Evolutionary conservation across 2,797 vertebrate genomes (phyloP), one percentile per base, ranked within the genome.

Genomic region (Oophaga sylvatica): DNA sequence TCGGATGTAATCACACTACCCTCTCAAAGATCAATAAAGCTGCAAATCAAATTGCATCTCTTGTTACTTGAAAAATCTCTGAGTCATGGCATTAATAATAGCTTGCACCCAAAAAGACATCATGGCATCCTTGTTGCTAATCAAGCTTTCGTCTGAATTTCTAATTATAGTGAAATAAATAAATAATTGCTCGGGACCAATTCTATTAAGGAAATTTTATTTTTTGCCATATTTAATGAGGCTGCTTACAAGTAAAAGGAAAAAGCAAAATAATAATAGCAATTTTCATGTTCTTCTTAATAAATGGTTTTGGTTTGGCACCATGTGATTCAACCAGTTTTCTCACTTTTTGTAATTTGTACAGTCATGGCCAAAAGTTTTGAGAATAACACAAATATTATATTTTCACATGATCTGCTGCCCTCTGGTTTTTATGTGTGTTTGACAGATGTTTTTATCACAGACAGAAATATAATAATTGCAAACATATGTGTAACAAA

Each of bases 1-100:
- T 83, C 65, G 70, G 67, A 70, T 83, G 65, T 83, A 83, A 83
- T 83, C 81, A 70, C 67, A 70, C 48, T 53, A 70, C 53, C 53
- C 62, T 57, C 26, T 57, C 65, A 70, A 20, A 71, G 81, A 83
- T 83, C 81, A 70, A 83, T 83, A 83, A 79, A 22, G 67, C 67
- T 56, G 56, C 67, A 83, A 63, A 83, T 65, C 26, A 83, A 83
- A 70, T 35, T 41, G 68, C 53, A 17, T 57, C 57, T 80, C 67
- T 68, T 70, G 56, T 83, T 83, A 83, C 19, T 57, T 57, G 65
- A 62, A 70, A 82, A 48, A 57, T 70, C 68, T 82, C 63, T 53
- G 41, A 31, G 79, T 60, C 81, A 31, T 68, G 60, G 29, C 15
- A 41, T 81, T 53, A 56, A 77, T n/a, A 76, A 12, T 22, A 29